Conservation (phyloP, 2,888 invertebrate genomes). For the Cephonodes hylas region DNA sequence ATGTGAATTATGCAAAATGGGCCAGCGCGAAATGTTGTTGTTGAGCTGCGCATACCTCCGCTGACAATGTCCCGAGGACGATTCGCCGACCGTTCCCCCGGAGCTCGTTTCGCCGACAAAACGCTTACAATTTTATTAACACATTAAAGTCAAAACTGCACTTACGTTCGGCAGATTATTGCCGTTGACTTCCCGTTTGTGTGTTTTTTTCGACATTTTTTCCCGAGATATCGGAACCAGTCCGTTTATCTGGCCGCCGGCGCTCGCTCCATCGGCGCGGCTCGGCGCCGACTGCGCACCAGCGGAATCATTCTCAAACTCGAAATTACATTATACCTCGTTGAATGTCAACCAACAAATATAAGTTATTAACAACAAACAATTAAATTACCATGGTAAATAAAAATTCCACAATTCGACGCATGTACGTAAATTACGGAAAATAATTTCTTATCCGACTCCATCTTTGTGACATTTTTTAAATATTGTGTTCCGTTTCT, state of each 20-base stretch:
- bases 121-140: constrained; percentile 79
- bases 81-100: constrained; percentile 13
- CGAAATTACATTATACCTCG: neutral
- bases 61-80: neutral
- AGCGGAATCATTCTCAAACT: neutral
- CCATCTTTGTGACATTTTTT: neutral
- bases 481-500: neutral
- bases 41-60: constrained; percentile 1
- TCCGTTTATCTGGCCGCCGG: constrained; percentile 63
- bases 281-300: constrained; percentile 32
- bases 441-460: neutral
- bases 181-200: constrained; percentile 71
- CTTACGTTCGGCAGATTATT: constrained; percentile 75
- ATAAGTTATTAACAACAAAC: neutral
- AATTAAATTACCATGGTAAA: neutral
- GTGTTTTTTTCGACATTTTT: constrained; percentile 57
- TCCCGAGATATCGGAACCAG: constrained; percentile 73
- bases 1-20: neutral
- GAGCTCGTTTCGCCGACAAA: constrained; percentile 65
- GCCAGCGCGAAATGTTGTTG: constrained; percentile 22
- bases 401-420: neutral
- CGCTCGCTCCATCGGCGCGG: constrained; percentile 34
- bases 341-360: neutral
- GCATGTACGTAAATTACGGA: neutral
- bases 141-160: constrained; percentile 80